phyloP scores from a whole-genome alignment of 2,888 invertebrate genomes.

The Meiosimyza decipiens region DNA sequence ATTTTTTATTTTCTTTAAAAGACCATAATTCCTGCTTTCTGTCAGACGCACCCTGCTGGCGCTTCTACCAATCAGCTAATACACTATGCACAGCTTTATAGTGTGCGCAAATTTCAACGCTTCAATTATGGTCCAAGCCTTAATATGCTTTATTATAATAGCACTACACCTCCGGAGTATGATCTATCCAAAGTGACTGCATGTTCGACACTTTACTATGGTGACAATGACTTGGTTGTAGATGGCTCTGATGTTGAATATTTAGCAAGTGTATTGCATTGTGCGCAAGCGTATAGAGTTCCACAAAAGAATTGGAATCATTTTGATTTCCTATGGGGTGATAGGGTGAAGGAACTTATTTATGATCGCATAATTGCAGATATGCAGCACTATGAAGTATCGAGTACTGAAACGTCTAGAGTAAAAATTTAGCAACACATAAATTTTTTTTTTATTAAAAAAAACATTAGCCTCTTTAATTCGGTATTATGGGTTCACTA shows the following conservation, averaged over 20 bases:
- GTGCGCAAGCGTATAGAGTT: constrained; percentile 39
- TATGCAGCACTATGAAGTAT: too few relatives aligned
- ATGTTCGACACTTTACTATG: constrained; percentile 43
- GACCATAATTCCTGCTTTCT: constrained; percentile 39
- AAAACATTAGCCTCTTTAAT: too few relatives aligned
- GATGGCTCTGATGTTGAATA: constrained; percentile 39
- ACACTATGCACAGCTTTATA: constrained; percentile 44
- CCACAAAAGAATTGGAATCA: constrained; percentile 45
- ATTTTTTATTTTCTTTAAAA: not conserved
- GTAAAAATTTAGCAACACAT: too few relatives aligned
- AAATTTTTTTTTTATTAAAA: too few relatives aligned
- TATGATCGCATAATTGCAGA: constrained; percentile 40
- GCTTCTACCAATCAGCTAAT: constrained; percentile 45
- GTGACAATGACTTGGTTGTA: constrained; percentile 42
- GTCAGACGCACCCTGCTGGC: constrained; percentile 47
- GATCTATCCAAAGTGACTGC: constrained; percentile 39
- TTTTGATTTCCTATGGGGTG: constrained; percentile 46
- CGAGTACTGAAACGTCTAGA: too few relatives aligned
- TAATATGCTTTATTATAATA: constrained; percentile 37
- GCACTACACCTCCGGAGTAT: constrained; percentile 39
- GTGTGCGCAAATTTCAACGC: constrained; percentile 43
- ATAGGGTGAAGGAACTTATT: constrained; percentile 39
- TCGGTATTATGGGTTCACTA: too few relatives aligned
- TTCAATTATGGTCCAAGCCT: constrained; percentile 45
- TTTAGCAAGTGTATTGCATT: constrained; percentile 43